Base-by-base conservation (phyloP, 1,140 invertebrate genomes). In the Sarcophaga bullata region DNA sequence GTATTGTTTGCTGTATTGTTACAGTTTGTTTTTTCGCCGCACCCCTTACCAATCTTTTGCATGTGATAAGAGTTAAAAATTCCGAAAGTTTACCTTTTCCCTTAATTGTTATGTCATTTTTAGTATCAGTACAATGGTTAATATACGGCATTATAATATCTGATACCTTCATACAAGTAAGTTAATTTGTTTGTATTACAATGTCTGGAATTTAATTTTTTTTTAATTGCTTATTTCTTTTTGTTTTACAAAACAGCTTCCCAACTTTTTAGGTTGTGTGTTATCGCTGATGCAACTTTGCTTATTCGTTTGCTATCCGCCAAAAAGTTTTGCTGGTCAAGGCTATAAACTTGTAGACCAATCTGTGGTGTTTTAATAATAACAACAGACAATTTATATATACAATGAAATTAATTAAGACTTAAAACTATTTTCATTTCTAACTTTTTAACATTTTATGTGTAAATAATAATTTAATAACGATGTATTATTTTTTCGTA, bases 61-160 rank as follows among this genome's bases (percentile, higher is more conserved):
- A 96, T 90, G 95, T 97, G 9, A 92, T 96, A 80, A 93, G 91
- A 90, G 92, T 93, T 9, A 95, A 94, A 88, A 95, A 92, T 88
- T 94, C 94, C 6, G 95, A 96, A 83, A 94, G 93, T 89, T 91
- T 96, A 85, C 95, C 95, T 83, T 95, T 95, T 89, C 94, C 95
- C 17, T 91, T 96, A 83, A 96, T 96, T 89, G 88, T 95, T 19
- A 92, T 93, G 84, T 94, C 94, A 49, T 94, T 96, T 86, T 90
- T 95, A 75, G 95, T 96, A 3, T 94, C 93, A 49, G 90, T 92
- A 48, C 92, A 95, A 84, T 96, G 95, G 95, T 93, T 93, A 84
- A 87, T 94, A 1, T 96, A 96, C 90, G 95, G 95, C 72, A 88
- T 92, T 82, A 89, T 96, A 81, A 91, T 95, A 84, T 89, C 93